Percentiles rank a stretch among this genome's conserved stretches.
Evolutionary conservation across 2,888 invertebrate species (phyloP).

Genomic region (Ichneumon xanthorius): DNA sequence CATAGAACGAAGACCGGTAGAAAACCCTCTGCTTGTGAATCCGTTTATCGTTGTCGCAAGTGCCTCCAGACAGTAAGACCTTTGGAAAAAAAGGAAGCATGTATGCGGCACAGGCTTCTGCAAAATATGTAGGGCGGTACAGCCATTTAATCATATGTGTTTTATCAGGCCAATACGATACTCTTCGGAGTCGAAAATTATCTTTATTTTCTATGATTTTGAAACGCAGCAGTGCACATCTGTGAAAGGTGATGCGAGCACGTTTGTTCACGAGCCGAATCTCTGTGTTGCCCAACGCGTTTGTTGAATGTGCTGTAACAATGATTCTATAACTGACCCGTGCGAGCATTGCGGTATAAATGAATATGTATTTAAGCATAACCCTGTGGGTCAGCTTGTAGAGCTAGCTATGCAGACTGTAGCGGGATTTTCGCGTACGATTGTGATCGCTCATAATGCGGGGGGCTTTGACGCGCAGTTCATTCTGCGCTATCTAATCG

Average conservation of each 20-base stretch:
- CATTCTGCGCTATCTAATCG: conserved; percentile 45
- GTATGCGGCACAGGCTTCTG: no score
- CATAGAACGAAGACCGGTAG: no score
- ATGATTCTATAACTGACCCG: background rate
- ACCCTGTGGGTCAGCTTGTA: conserved; percentile 55
- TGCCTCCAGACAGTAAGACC: no score
- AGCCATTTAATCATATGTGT: no score
- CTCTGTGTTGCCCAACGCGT: conserved; percentile 38
- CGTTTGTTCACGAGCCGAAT: conserved; percentile 10
- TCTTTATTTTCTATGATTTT: no score
- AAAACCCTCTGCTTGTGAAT: no score
- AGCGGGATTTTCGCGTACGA: conserved; percentile 30
- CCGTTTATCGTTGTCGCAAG: no score
- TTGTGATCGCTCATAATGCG: conserved; percentile 53
- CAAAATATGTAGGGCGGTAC: no score
- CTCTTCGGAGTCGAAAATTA: no score
- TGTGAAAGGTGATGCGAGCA: background rate
- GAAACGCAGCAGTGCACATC: conserved; percentile 57
- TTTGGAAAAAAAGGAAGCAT: no score
- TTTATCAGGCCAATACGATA: no score
- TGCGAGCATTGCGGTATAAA: conserved; percentile 15
- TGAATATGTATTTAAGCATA: background rate
- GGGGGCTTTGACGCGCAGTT: conserved; percentile 55
- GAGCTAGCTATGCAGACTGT: conserved; percentile 36
- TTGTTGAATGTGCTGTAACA: conserved; percentile 11